Percentiles rank a stretch among this genome's conserved stretches.
phyloP scores from a whole-genome alignment of 2,113 vertebrate genomes.

The Progne subis region DNA sequence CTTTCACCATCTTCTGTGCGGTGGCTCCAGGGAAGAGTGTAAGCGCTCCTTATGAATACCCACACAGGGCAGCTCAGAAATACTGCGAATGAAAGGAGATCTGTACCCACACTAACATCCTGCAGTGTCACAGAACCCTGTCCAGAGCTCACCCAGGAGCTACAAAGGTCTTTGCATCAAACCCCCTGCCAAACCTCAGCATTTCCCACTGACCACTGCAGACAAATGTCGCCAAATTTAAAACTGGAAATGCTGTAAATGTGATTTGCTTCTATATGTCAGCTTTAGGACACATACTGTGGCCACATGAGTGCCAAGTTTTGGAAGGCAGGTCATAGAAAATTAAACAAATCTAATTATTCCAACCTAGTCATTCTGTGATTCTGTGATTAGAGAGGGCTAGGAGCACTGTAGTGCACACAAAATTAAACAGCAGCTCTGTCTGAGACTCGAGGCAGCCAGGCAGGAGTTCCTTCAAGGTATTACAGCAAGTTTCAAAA shows the following conservation, averaged over 20 bases:
- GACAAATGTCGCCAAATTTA: background rate
- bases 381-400: background rate
- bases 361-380: too few species aligned
- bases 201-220: background rate
- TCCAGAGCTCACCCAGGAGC: background rate
- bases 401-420: background rate
- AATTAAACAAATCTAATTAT: background rate
- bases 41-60: background rate
- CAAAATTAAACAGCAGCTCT: background rate
- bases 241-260: background rate
- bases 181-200: background rate
- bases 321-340: background rate
- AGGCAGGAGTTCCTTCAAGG: background rate
- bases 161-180: background rate
- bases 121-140: background rate
- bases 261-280: background rate
- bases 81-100: background rate
- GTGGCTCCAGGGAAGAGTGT: background rate
- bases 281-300: background rate
- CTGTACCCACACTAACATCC: background rate
- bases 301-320: background rate
- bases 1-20: background rate
- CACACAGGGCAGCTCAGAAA: background rate
- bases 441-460: background rate
- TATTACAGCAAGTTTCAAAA: constrained; percentile 20